phyloP scores from a whole-genome alignment of 2,113 vertebrate species.

The Mus spicilegus region DNA sequence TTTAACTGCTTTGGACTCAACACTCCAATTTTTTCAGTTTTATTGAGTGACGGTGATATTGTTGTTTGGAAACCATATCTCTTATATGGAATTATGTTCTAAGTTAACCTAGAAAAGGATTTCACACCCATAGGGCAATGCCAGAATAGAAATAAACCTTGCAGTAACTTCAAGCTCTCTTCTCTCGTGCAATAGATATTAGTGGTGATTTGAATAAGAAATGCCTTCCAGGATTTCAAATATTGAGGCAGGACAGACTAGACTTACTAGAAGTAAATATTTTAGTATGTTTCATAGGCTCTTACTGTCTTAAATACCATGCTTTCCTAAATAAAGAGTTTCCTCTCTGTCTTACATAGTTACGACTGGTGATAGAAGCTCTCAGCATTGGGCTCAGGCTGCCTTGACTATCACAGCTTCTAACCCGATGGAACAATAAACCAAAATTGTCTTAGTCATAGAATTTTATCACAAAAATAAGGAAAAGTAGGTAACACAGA shows the following conservation, averaged over 20 bases:
- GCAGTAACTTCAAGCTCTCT: neutral
- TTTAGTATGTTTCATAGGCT: neutral
- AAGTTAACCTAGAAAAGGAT: neutral
- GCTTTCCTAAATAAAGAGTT: neutral
- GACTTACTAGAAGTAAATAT: neutral
- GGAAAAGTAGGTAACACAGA: neutral
- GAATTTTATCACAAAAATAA: neutral
- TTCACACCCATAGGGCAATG: neutral
- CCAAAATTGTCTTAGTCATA: neutral
- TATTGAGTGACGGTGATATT: neutral
- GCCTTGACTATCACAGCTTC: too few species aligned
- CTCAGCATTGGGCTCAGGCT: neutral
- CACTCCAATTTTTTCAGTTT: neutral
- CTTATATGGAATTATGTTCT: neutral
- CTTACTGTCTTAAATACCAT: neutral
- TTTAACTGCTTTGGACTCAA: neutral
- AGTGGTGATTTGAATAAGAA: neutral
- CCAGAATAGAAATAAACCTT: neutral
- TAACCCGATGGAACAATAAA: neutral
- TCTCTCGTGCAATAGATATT: neutral
- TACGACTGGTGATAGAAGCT: neutral
- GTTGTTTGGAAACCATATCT: neutral
- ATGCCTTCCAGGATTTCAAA: neutral
- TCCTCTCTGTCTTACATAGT: neutral
- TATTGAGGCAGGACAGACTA: neutral